Conservation (phyloP, 1,140 invertebrate species). For the Bradysia coprophila region DNA sequence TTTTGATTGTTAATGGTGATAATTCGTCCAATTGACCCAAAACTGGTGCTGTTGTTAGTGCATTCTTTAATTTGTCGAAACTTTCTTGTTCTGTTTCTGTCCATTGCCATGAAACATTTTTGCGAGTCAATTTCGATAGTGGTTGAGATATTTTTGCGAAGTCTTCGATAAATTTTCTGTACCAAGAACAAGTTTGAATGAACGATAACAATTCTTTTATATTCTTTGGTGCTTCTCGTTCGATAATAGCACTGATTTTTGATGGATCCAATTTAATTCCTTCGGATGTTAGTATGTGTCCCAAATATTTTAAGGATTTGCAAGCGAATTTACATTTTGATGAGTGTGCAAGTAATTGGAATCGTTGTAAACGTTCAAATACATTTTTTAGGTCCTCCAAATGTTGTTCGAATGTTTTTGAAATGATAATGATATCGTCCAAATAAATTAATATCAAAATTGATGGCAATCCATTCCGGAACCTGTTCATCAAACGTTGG, state of each 20-base stretch:
- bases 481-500: conserved; percentile 12
- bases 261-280: conserved; percentile 16
- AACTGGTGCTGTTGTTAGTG: neutral
- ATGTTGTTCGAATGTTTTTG: conserved; percentile 21
- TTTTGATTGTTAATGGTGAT: neutral
- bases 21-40: neutral
- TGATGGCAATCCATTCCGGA: no score
- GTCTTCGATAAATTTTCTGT: conserved; percentile 19
- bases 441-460: no score
- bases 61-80: neutral
- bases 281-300: conserved; percentile 13
- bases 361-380: conserved; percentile 15
- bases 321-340: conserved; percentile 17
- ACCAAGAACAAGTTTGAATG: conserved; percentile 25
- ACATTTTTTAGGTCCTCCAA: conserved; percentile 17
- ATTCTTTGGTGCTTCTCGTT: conserved; percentile 15
- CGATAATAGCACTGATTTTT: conserved; percentile 18
- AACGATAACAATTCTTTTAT: conserved; percentile 22
- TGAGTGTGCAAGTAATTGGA: conserved; percentile 13
- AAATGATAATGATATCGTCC: conserved; percentile 27
- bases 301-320: conserved; percentile 14
- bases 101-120: neutral
- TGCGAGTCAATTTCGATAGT: conserved; percentile 4
- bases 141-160: conserved; percentile 13
- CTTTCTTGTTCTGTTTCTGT: neutral